Conservation (phyloP, 2,888 invertebrate genomes). For the Drosophila ustulata region DNA sequence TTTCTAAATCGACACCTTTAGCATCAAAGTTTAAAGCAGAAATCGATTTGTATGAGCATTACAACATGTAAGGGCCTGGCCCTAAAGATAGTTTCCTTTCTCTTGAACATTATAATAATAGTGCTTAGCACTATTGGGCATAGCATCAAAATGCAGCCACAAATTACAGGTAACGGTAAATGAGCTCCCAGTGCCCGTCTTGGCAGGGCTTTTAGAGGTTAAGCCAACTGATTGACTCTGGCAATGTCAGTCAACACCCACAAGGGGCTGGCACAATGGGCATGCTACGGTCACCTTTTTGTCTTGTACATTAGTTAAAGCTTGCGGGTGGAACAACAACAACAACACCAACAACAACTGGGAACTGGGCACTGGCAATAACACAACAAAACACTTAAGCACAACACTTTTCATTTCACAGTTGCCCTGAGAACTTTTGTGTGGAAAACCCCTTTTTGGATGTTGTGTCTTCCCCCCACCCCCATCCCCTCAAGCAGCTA, state of each 20-base stretch:
- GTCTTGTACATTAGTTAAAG: slow-evolving; percentile 71
- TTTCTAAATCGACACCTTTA: too few relatives aligned
- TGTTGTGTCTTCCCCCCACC: background rate
- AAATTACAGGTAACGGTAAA: slow-evolving; percentile 21
- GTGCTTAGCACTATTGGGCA: slow-evolving; percentile 14
- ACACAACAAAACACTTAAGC: slow-evolving; percentile 78
- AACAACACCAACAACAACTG: slow-evolving; percentile 21
- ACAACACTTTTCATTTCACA: slow-evolving; percentile 76
- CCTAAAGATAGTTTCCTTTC: background rate
- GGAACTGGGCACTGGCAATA: slow-evolving; percentile 45
- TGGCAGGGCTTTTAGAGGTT: background rate
- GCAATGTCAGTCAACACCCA: slow-evolving; percentile 33
- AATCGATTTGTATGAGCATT: too few relatives aligned
- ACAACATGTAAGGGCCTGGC: background rate
- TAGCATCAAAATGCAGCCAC: slow-evolving; percentile 54
- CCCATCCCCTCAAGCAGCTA: background rate
- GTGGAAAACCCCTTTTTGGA: slow-evolving; percentile 39
- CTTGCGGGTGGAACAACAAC: slow-evolving; percentile 57
- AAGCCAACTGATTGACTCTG: slow-evolving; percentile 64
- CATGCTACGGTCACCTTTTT: slow-evolving; percentile 51
- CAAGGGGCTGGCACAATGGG: slow-evolving; percentile 12
- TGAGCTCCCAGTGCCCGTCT: slow-evolving; percentile 1
- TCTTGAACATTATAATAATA: background rate
- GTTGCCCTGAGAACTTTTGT: slow-evolving; percentile 35
- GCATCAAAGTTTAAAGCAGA: too few relatives aligned